These are phyloP conservation scores for Andrena dorsata DNA, from an alignment of 2,888 invertebrate species.

Conservation along the genomic window DNA sequence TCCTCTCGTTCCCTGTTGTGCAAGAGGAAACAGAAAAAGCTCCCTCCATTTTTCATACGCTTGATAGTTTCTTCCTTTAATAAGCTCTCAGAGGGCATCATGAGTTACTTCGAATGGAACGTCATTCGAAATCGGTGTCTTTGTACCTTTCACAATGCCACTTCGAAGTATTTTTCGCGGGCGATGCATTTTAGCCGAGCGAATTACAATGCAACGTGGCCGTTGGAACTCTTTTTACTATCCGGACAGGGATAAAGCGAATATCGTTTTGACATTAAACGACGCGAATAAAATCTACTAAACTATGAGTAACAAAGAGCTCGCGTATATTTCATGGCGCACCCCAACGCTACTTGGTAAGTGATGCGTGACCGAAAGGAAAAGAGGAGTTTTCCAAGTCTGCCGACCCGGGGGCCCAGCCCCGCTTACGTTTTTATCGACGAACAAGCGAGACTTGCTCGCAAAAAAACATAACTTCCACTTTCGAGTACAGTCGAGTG, in stretches of 20 bases:
- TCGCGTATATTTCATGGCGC: constrained; percentile 38
- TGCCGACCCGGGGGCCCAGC: constrained; percentile 29
- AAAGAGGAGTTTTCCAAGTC: constrained; percentile 52
- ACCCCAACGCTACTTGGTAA: constrained; percentile 34
- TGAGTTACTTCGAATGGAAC: background rate
- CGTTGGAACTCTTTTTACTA: background rate
- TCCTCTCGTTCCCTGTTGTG: background rate
- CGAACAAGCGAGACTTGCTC: constrained; percentile 22
- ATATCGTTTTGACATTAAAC: constrained; percentile 36
- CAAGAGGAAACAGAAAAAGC: background rate
- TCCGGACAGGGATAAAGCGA: background rate
- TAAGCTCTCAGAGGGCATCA: background rate
- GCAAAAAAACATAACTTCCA: constrained; percentile 38
- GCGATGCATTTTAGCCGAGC: background rate
- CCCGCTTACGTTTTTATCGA: constrained; percentile 45
- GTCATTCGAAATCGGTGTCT: background rate
- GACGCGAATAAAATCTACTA: constrained; percentile 37
- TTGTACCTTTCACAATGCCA: background rate
- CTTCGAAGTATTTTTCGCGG: background rate
- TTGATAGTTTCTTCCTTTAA: background rate
- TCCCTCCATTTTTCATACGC: background rate
- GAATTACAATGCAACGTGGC: background rate
- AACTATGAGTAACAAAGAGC: constrained; percentile 27
- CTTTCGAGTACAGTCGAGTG: constrained; percentile 23
- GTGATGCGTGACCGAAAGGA: constrained; percentile 59